Evolutionary conservation across 2,888 invertebrate species (phyloP), one percentile per base, ranked within the genome.

Genomic region (Acanthococcus lagerstroemiae): DNA sequence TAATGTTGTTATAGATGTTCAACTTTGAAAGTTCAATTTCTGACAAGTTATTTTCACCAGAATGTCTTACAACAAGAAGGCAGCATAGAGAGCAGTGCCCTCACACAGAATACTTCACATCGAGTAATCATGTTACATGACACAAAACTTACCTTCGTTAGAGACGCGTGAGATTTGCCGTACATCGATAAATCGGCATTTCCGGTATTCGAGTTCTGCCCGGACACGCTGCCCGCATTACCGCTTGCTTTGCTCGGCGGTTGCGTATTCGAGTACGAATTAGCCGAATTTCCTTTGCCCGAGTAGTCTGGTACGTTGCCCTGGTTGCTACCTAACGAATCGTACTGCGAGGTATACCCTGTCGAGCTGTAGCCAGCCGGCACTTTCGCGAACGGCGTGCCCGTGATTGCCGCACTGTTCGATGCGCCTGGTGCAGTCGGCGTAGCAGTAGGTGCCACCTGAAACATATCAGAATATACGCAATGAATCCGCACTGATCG

Each of bases 151-250:
- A 55, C 65, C 65, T 65, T 55, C n/a, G 65, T 65, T 26, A 65
- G 26, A 44, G 55, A 65, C 17, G 55, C 26, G 7, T 65, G 55
- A 44, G 63, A 52, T 30, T 66, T 66, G 12, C 48, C 56, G 30
- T 66, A 66, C 66, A 66, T 66, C 1, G 66, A 56, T 30, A 66
- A 57, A 66, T 66, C 66, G 21, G 56, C 30, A 37, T 37, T 66
- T 24, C 48, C 57, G 22, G 48, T 27, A 50, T 50, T 57, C 6
- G 57, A 45, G 37, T 48, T 48, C 37, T 66, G 66, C 19, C 56
- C 45, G 27, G 56, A 37, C 7, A 56, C 66, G 22, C 26, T 48
- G 15, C 66, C 30, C n/a, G 55, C 26, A 21, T 57, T 57, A 6
- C 27, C 25, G 56, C 46, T 57, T 17, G 56, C 56, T n/a, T 55